Conservation (phyloP, 2,113 vertebrate species). For the Nesoenas mayeri region DNA sequence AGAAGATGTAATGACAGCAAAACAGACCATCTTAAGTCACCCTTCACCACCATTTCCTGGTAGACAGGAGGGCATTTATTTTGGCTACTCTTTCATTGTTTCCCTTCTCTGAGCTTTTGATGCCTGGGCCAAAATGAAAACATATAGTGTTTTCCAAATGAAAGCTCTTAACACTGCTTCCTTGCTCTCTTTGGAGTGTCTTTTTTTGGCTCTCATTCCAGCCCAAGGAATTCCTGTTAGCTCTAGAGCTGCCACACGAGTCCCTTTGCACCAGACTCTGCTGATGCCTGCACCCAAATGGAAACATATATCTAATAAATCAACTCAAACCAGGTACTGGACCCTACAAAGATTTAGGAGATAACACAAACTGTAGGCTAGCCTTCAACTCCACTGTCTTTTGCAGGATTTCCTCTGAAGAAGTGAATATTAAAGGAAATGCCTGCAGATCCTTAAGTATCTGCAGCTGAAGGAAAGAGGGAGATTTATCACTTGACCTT, state of each 20-base stretch:
- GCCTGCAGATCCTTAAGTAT: conserved; percentile 18
- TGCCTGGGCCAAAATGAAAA: conserved; percentile 18
- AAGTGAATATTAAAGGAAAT: conserved; percentile 35
- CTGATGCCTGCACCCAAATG: rapidly evolving
- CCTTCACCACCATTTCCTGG: not conserved
- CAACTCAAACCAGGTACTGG: not conserved
- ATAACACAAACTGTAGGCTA: not conserved
- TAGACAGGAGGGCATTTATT: conserved; percentile 19
- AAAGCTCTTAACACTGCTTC: not conserved
- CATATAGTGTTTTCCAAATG: conserved; percentile 2
- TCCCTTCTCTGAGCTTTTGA: not conserved
- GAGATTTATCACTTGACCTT: conserved; percentile 42
- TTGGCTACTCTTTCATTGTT: not conserved
- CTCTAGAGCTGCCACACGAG: not conserved
- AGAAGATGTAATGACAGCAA: not conserved
- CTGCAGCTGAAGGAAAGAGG: not conserved
- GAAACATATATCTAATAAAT: not conserved
- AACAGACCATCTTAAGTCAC: not conserved
- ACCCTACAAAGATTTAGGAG: not conserved
- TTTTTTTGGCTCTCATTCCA: not conserved
- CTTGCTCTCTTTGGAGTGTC: not conserved
- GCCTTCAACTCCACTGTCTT: not conserved
- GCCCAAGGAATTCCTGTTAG: not conserved
- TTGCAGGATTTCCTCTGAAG: not conserved
- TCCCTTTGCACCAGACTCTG: not conserved